Evolutionary conservation across 2,113 vertebrate species (phyloP).

Genomic region (Malurus melanocephalus): DNA sequence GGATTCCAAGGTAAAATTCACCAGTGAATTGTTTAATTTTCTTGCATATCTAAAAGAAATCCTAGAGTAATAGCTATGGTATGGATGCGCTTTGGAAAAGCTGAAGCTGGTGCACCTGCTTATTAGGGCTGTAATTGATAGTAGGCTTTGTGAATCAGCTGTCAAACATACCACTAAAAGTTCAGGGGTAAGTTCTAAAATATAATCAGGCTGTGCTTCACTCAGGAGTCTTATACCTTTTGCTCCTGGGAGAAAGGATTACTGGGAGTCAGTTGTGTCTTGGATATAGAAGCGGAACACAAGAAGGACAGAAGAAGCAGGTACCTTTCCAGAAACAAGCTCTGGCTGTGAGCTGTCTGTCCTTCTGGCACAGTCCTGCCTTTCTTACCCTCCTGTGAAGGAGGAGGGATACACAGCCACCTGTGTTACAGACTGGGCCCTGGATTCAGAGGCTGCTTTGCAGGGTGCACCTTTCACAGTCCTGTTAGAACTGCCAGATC

Average conservation of each 20-base stretch:
- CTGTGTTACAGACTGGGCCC: rapidly evolving
- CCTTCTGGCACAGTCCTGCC: neutral
- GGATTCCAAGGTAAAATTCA: constrained; percentile 86
- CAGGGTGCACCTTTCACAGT: neutral
- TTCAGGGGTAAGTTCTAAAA: neutral
- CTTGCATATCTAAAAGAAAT: neutral
- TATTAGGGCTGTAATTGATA: neutral
- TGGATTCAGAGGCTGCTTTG: neutral
- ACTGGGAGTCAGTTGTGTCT: neutral
- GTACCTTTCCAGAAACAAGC: neutral
- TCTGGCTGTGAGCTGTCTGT: neutral
- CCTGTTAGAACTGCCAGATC: neutral
- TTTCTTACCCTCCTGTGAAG: rapidly evolving
- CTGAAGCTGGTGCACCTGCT: neutral
- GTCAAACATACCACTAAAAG: neutral
- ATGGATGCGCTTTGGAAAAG: neutral
- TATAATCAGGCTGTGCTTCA: neutral
- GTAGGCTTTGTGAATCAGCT: neutral
- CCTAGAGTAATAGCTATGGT: neutral
- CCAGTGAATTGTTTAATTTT: neutral
- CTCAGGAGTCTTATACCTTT: neutral
- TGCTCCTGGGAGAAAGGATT: neutral
- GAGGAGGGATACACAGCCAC: neutral
- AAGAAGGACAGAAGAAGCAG: neutral
- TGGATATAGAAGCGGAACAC: neutral